These are phyloP conservation scores for Rhagium mordax DNA, from an alignment of 2,888 invertebrate genomes.

Conservation along the genomic window DNA sequence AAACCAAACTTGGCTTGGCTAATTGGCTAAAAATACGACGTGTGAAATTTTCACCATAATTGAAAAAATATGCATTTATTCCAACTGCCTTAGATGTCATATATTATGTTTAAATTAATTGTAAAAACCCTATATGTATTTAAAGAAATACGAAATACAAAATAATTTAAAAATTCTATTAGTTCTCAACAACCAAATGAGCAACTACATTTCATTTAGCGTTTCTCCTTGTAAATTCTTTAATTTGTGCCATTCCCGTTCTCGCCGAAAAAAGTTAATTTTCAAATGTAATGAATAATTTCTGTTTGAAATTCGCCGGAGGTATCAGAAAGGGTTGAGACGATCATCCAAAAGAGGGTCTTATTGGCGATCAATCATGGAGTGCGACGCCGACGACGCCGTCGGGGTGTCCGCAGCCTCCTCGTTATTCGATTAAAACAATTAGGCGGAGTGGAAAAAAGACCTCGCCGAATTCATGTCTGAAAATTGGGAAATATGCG, in stretches of 20 bases:
- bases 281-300: slow-evolving; percentile 68
- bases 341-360: slow-evolving; percentile 34
- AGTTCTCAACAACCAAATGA: too few species aligned
- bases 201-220: too few species aligned
- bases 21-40: too few species aligned
- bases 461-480: neutral
- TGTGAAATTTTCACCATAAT: too few species aligned
- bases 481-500: neutral
- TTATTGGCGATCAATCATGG: slow-evolving; percentile 56
- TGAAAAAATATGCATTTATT: too few species aligned
- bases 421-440: slow-evolving; percentile 64
- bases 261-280: slow-evolving; percentile 65
- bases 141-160: too few species aligned
- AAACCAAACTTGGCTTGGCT: too few species aligned
- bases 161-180: too few species aligned
- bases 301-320: slow-evolving; percentile 57
- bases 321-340: slow-evolving; percentile 61
- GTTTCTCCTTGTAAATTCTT: neutral
- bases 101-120: too few species aligned
- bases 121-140: too few species aligned
- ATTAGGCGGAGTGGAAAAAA: slow-evolving; percentile 57
- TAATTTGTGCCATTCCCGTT: neutral
- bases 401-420: slow-evolving; percentile 37
- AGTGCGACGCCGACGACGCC: slow-evolving; percentile 43
- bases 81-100: too few species aligned